Evolutionary conservation across 2,888 invertebrate genomes (phyloP).

Genomic region (Caenorhabditis plicata): DNA sequence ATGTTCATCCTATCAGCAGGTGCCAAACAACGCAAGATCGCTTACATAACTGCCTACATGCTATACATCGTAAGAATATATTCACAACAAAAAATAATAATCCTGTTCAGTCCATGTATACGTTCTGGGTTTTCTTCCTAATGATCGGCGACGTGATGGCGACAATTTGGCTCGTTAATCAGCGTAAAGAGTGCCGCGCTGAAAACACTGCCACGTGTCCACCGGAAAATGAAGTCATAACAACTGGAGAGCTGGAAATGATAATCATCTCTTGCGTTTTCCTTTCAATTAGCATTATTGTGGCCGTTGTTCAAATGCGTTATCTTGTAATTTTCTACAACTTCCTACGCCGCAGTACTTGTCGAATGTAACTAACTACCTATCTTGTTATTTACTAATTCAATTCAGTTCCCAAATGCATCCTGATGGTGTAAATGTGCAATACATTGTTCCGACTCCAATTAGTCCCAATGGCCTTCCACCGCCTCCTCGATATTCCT

Average conservation of each 20-base stretch:
- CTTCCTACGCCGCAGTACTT: constrained; percentile 13
- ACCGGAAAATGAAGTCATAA: background rate
- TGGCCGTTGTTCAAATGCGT: constrained; percentile 27
- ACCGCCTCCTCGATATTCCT: constrained; percentile 29
- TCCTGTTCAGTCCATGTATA: constrained; percentile 29
- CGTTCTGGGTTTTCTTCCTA: constrained; percentile 33
- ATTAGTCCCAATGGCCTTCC: constrained; percentile 28
- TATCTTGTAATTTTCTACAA: constrained; percentile 28
- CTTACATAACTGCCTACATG: constrained; percentile 32
- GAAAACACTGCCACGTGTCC: background rate
- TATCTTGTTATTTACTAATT: background rate
- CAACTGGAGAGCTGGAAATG: constrained; percentile 9
- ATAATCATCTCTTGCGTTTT: constrained; percentile 27
- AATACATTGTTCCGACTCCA: constrained; percentile 29
- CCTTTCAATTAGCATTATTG: constrained; percentile 23
- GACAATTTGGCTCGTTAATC: constrained; percentile 13
- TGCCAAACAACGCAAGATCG: constrained; percentile 25
- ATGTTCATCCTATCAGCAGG: constrained; percentile 31
- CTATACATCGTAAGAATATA: constrained; percentile 15
- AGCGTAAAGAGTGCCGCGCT: background rate
- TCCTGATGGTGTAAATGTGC: no score
- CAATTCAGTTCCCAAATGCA: background rate
- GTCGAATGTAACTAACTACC: constrained; percentile 10
- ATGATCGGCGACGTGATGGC: constrained; percentile 26
- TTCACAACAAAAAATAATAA: background rate